A percentile compares a stretch with the other conserved stretches of the same genome.
phyloP scores from a whole-genome alignment of 1,140 invertebrate species.

The Leptinotarsa lineolata region DNA sequence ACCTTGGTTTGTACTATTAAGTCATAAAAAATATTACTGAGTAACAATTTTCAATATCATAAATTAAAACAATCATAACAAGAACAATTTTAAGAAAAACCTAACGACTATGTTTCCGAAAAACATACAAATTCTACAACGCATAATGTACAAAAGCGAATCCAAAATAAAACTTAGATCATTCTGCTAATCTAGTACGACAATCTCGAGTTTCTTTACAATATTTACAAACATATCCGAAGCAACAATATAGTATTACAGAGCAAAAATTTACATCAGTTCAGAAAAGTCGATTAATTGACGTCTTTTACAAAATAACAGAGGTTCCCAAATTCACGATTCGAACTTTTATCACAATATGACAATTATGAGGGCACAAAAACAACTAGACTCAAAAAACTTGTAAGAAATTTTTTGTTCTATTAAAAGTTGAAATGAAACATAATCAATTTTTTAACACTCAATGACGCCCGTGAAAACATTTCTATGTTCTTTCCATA shows the following conservation, averaged over 20 bases:
- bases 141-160: slow-evolving; percentile 41
- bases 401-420: too few species aligned
- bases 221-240: slow-evolving; percentile 25
- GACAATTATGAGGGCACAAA: too few species aligned
- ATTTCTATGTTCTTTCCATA: too few species aligned
- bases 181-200: slow-evolving; percentile 26
- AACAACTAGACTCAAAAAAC: too few species aligned
- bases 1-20: slow-evolving; percentile 45
- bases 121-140: slow-evolving; percentile 35
- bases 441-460: too few species aligned
- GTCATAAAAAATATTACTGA: slow-evolving; percentile 40
- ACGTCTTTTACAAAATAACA: slow-evolving; percentile 28
- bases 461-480: too few species aligned
- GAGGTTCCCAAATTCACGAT: neutral
- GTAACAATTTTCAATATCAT: slow-evolving; percentile 36
- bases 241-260: slow-evolving; percentile 10
- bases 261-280: slow-evolving; percentile 32
- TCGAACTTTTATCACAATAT: neutral
- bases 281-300: slow-evolving; percentile 29
- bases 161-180: slow-evolving; percentile 22
- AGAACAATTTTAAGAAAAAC: slow-evolving; percentile 41
- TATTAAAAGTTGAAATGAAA: too few species aligned
- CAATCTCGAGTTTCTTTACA: slow-evolving; percentile 28
- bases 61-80: slow-evolving; percentile 40
- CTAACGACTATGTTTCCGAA: slow-evolving; percentile 38